Base-by-base conservation (phyloP, 92 coral and sea anemone species). In the Anthopleura xanthogrammica region DNA sequence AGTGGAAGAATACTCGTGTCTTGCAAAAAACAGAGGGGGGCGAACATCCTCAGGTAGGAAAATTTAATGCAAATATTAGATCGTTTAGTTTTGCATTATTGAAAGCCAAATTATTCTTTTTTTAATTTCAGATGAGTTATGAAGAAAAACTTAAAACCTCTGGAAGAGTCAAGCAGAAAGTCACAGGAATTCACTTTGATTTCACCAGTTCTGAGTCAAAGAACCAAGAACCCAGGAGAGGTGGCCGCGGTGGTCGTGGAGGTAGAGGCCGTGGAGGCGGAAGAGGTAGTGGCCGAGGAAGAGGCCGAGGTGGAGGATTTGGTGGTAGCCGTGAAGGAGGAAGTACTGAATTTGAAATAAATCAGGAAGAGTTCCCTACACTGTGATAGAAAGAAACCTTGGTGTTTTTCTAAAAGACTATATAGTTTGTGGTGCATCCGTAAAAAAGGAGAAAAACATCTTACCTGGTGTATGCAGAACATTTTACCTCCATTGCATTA, bases 91-190 rank as follows among this genome's bases (percentile, higher is more conserved):
- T 23, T 54, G 58, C 16, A 13, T 14, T 2, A 22, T 12, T 17
- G 39, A 16, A 41, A 50, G 9, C 50, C 14, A 16, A 77, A 64
- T 29, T 29, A 29, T 57, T 8, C 74, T 80, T 7, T 29, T 68
- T 29, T 68, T 36, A 29, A 68, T 36, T 68, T 68, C 42, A 68
- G 74, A 7, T 24, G 97, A 90, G 90, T 29, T 94, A 94, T 22
- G 99, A 96, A 80, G 99, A 94, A 60, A 96, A 87, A 88, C 82
- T 90, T 76, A 96, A 96, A 90, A 94, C 98, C 16, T 94, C 99
- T n/a, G 99, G 99, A 23, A 84, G 99, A 76, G 95, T 96, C 42
- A 96, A 92, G 85, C 97, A 92, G 79, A 87, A 90, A 17, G 77
- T 95, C 48, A 22, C 75, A 68, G 95, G 95, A n/a, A 91, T 96